Percentiles rank a stretch among this genome's conserved stretches.
phyloP scores from a whole-genome alignment of 2,888 invertebrate genomes.

The Drosophila longiperda region DNA sequence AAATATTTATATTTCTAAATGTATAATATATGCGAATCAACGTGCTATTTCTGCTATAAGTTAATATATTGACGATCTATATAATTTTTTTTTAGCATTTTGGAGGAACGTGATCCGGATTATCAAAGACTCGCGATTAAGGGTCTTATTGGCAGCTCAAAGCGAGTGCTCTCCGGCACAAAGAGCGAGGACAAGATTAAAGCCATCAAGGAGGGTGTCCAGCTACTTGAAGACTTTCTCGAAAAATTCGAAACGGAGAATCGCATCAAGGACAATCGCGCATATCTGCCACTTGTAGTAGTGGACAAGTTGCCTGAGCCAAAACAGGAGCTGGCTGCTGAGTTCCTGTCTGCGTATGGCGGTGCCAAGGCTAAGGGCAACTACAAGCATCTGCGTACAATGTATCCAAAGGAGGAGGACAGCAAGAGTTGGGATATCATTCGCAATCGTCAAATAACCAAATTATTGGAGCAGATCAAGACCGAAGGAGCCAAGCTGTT shows the following conservation, averaged over 20 bases:
- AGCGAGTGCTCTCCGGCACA: conserved; percentile 90
- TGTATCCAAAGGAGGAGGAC: conserved; percentile 85
- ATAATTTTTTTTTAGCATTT: conserved; percentile 83
- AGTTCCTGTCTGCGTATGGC: conserved; percentile 89
- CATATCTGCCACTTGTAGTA: conserved; percentile 88
- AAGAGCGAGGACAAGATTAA: conserved; percentile 91
- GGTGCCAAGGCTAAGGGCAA: conserved; percentile 87
- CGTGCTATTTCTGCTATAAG: neutral
- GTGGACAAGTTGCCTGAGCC: conserved; percentile 87
- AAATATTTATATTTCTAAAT: conserved; percentile 27
- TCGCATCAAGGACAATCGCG: conserved; percentile 89
- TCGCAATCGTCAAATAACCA: conserved; percentile 88
- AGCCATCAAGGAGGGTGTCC: conserved; percentile 90
- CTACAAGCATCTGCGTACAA: conserved; percentile 90
- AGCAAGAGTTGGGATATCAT: conserved; percentile 91
- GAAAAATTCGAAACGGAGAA: conserved; percentile 90
- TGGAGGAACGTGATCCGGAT: conserved; percentile 91
- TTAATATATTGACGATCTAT: conserved; percentile 22
- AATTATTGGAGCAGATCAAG: conserved; percentile 87
- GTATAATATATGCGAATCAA: neutral
- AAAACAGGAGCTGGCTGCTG: conserved; percentile 85
- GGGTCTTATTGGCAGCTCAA: conserved; percentile 90
- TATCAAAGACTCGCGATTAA: conserved; percentile 91
- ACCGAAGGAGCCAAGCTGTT: conserved; percentile 88
- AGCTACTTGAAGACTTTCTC: conserved; percentile 90